These are phyloP conservation scores for Micoletzkya japonica DNA, from an alignment of 2,888 invertebrate genomes.

Conservation along the genomic window DNA sequence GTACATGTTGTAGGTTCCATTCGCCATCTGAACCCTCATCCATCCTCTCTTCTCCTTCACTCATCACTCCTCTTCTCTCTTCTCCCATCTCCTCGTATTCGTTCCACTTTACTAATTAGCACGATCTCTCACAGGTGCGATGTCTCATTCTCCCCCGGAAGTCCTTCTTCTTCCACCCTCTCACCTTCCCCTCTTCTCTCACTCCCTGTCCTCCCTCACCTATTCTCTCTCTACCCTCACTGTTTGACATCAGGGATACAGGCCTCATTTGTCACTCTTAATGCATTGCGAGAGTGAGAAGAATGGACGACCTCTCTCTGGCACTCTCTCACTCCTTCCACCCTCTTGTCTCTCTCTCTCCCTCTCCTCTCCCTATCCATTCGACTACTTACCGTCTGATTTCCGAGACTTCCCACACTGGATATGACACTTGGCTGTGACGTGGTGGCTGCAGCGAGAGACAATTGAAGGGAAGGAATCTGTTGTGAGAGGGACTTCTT, in stretches of 20 bases:
- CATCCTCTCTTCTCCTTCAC: not conserved
- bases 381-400: not conserved
- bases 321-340: conserved; percentile 1
- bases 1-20: not conserved
- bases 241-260: not conserved
- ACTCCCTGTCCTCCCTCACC: not conserved
- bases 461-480: conserved; percentile 16
- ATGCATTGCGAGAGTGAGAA: not conserved
- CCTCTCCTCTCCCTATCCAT: not conserved
- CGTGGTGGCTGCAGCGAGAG: not conserved
- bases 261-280: not conserved
- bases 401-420: conserved; percentile 36
- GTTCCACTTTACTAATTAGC: not conserved
- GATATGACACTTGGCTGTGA: conserved; percentile 47
- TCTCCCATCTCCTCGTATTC: not conserved
- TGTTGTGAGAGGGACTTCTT: conserved; percentile 8
- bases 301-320: too few species aligned
- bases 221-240: not conserved
- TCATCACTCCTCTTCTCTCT: not conserved
- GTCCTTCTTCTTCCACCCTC: not conserved
- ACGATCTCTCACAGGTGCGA: too few species aligned
- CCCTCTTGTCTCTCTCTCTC: not conserved
- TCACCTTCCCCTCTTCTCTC: not conserved
- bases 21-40: conserved; percentile 7
- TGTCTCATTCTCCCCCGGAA: not conserved